These are phyloP conservation scores for Doris montereyensis DNA, from an alignment of 2,888 invertebrate genomes.

Conservation along the genomic window DNA sequence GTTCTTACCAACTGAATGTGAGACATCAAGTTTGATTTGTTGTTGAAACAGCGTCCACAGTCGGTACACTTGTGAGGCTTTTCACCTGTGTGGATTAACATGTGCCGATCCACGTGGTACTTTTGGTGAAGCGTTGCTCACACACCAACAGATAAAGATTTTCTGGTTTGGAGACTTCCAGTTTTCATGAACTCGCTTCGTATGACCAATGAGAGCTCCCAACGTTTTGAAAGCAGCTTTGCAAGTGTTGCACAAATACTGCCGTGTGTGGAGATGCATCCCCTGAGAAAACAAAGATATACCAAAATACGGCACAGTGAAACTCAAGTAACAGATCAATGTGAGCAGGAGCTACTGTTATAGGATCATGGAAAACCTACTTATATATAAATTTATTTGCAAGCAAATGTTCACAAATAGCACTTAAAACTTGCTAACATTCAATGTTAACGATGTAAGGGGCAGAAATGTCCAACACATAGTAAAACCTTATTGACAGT, in stretches of 20 bases:
- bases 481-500: no score
- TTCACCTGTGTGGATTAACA: constrained; percentile 68
- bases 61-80: constrained; percentile 68
- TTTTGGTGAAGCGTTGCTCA: constrained; percentile 70
- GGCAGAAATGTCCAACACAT: no score
- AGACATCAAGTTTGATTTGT: constrained; percentile 69
- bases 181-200: constrained; percentile 68
- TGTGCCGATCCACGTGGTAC: constrained; percentile 68
- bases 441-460: no score
- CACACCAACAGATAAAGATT: constrained; percentile 69
- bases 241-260: constrained; percentile 67
- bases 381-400: no score
- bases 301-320: neutral
- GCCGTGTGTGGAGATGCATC: constrained; percentile 67
- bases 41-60: constrained; percentile 68
- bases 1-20: constrained; percentile 64
- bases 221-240: constrained; percentile 70
- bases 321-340: no score
- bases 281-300: constrained; percentile 47
- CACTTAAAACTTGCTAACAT: no score
- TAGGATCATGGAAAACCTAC: no score
- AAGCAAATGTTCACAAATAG: no score
- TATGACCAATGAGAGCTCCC: constrained; percentile 67
- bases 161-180: constrained; percentile 70
- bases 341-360: no score